phyloP scores from a whole-genome alignment of 2,113 vertebrate species.

The Heterotilapia buettikoferi region DNA sequence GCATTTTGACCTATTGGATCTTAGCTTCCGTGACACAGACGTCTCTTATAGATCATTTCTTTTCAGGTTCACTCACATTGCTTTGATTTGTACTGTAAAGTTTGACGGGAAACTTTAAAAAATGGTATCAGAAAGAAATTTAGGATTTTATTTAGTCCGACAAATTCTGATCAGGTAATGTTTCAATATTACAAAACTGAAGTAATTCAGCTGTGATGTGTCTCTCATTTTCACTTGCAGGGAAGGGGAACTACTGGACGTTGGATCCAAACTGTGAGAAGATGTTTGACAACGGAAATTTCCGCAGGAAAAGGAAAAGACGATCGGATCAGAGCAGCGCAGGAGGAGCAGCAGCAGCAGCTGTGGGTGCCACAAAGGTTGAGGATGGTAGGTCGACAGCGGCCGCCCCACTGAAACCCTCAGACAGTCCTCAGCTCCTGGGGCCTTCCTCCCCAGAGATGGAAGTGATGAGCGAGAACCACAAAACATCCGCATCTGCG shows the following conservation, averaged over 20 bases:
- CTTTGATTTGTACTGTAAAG: neutral
- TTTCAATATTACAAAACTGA: neutral
- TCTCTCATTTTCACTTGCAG: conserved; percentile 55
- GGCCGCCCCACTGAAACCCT: conserved; percentile 61
- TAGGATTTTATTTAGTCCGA: neutral
- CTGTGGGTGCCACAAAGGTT: conserved; percentile 62
- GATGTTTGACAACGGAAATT: conserved; percentile 99
- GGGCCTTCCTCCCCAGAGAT: conserved; percentile 79
- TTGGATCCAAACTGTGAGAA: conserved; percentile 98
- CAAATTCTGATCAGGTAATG: neutral
- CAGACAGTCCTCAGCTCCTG: conserved; percentile 76
- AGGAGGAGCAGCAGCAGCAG: neutral
- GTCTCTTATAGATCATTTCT: accelerated
- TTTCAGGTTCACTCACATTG: neutral
- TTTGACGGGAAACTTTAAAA: neutral
- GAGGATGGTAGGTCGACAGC: conserved; percentile 72
- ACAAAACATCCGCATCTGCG: conserved; percentile 68
- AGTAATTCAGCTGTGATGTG: neutral
- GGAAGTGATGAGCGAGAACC: conserved; percentile 71
- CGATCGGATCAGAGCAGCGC: conserved; percentile 74
- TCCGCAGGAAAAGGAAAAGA: conserved; percentile 92
- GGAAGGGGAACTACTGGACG: conserved; percentile 98
- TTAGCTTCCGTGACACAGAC: neutral
- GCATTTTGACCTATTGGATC: neutral
- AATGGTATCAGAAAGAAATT: neutral